Conservation (phyloP, 2,797 vertebrate genomes). For the Heteromormyrus szaboi region DNA sequence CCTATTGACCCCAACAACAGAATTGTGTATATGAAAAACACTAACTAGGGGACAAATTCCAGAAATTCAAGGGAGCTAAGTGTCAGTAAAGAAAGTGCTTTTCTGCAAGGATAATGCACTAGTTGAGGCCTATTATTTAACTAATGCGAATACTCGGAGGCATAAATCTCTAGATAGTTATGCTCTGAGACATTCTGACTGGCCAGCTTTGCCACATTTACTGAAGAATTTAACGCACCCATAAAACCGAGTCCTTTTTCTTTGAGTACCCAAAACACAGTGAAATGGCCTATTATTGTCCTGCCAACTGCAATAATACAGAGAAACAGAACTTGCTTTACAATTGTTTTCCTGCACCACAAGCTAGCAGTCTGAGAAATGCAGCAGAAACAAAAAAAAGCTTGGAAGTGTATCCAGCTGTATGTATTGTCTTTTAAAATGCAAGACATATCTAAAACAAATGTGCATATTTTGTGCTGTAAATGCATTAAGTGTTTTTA, state of each 20-base stretch:
- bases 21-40: neutral
- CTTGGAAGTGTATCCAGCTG: constrained; percentile 56
- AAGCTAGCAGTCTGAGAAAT: constrained; percentile 42
- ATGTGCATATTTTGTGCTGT: constrained; percentile 45
- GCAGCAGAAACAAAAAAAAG: constrained; percentile 52
- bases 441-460: constrained; percentile 42
- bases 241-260: constrained; percentile 38
- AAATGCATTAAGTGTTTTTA: constrained; percentile 34
- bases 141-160: constrained; percentile 22
- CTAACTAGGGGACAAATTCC: neutral
- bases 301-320: constrained; percentile 50
- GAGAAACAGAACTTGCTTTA: constrained; percentile 41
- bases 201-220: constrained; percentile 36
- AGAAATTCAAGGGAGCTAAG: neutral
- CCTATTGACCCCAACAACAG: neutral
- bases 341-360: constrained; percentile 29
- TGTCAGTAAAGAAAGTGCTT: constrained; percentile 5
- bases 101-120: constrained; percentile 16
- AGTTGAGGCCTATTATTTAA: constrained; percentile 34
- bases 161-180: constrained; percentile 32
- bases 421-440: constrained; percentile 38
- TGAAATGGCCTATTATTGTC: constrained; percentile 28
- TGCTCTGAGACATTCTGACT: constrained; percentile 31
- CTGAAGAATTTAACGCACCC: constrained; percentile 45
- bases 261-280: constrained; percentile 40